Evolutionary conservation across 2,797 vertebrate genomes (phyloP), one percentile per base, ranked within the genome.

Genomic region (Acestrorhynchus altus): DNA sequence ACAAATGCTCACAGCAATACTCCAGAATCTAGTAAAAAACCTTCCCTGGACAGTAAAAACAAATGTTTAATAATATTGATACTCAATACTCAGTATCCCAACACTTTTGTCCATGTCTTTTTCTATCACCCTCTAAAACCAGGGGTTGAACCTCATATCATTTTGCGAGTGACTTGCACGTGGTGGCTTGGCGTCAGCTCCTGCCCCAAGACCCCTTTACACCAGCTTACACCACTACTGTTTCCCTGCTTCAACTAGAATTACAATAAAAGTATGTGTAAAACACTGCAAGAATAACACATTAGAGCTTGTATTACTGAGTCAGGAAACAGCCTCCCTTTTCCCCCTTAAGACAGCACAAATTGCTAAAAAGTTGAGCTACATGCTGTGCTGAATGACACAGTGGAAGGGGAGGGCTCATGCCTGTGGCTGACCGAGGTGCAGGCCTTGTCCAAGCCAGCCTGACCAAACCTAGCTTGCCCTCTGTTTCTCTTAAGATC

Each of bases 231-330:
- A 24, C n/a, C 11, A 40, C 56, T 88, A 82, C 46, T 70, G 54
- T 44, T 75, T 81, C 40, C 24, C 72, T 35, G 61, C 10, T 22
- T 85, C 84, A 84, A 85, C 85, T 81, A 77, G 76, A 80, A 87
- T 88, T 86, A 89, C 85, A 90, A 84, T 88, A 78, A 88, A 76
- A 79, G 80, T 84, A 74, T 88, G 86, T 90, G 86, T 89, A 86
- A 86, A 89, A 86, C 82, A 81, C 49, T 40, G 24, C 61, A 86
- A 79, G 84, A 89, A 87, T 80, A 91, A 88, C 80, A 89, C 85
- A 84, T 88, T 88, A 74, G 72, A 82, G 75, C 69, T 78, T 86
- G 75, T 81, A 70, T 87, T 85, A 88, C 87, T 81, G 83, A 77
- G 76, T 88, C 83, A 90, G 87, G 88, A 88, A 90, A 89, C 87